These are phyloP conservation scores for Temnothorax longispinosus DNA, from an alignment of 1,140 invertebrate genomes.

Conservation along the genomic window DNA sequence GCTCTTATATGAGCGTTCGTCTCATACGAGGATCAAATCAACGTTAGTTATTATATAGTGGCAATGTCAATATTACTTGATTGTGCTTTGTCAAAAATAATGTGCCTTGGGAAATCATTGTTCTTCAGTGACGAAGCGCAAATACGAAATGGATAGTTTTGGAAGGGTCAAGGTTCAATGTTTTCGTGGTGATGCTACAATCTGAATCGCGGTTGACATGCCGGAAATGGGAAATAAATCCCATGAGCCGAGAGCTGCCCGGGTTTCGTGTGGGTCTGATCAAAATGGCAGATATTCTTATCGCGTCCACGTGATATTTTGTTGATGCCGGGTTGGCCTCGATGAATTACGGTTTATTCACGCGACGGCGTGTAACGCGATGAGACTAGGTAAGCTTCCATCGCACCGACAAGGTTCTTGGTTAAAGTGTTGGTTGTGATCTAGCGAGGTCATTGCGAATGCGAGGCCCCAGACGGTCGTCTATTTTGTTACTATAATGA, in stretches of 20 bases:
- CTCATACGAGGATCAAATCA: too few relatives aligned
- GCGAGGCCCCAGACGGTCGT: neutral
- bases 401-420: neutral
- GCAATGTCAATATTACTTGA: neutral
- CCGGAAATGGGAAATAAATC: conserved; percentile 44
- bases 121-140: neutral
- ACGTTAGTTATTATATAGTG: neutral
- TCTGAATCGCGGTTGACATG: neutral
- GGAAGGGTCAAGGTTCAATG: neutral
- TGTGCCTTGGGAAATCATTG: neutral
- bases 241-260: neutral
- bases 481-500: conserved; percentile 26
- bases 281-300: conserved; percentile 21
- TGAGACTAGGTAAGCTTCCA: neutral
- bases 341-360: conserved; percentile 19
- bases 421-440: conserved; percentile 1
- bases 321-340: neutral
- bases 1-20: too few relatives aligned
- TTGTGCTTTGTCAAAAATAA: neutral
- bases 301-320: conserved; percentile 5
- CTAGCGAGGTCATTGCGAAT: conserved; percentile 7
- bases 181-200: neutral
- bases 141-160: neutral
- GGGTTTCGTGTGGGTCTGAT: neutral
- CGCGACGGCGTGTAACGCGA: neutral